A percentile compares a stretch with the other conserved stretches of the same genome.
phyloP scores from a whole-genome alignment of 2,113 vertebrate genomes.

The Grammatotria lemairii region DNA sequence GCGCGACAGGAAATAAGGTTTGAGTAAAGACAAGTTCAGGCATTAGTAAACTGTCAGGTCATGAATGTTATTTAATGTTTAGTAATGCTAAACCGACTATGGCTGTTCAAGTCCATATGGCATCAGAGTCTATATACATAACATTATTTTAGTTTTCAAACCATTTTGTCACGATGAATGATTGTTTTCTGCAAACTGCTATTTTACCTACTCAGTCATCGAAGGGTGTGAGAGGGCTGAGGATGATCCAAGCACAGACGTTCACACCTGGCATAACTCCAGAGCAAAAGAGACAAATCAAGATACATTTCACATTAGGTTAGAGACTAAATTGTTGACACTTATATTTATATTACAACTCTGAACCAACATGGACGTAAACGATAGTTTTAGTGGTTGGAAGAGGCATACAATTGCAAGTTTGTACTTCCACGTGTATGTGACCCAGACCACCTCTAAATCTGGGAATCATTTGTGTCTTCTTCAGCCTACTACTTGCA shows the following conservation, averaged over 20 bases:
- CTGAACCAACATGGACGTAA: neutral
- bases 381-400: neutral
- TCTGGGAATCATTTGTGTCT: neutral
- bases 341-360: fast-evolving
- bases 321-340: neutral
- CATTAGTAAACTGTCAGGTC: neutral
- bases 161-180: neutral
- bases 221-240: fast-evolving
- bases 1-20: neutral
- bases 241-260: neutral
- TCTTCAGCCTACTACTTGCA: neutral
- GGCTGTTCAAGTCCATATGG: neutral
- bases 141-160: fast-evolving
- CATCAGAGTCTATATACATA: neutral
- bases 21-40: neutral
- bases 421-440: neutral
- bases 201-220: neutral
- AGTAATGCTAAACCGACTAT: neutral
- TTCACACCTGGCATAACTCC: neutral
- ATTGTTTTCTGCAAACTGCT: neutral
- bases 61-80: neutral
- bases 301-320: fast-evolving
- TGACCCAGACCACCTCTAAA: neutral
- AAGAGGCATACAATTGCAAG: neutral
- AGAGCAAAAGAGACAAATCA: neutral